Evolutionary conservation across 2,797 vertebrate species (phyloP).

Genomic region (Sitta carolinensis): DNA sequence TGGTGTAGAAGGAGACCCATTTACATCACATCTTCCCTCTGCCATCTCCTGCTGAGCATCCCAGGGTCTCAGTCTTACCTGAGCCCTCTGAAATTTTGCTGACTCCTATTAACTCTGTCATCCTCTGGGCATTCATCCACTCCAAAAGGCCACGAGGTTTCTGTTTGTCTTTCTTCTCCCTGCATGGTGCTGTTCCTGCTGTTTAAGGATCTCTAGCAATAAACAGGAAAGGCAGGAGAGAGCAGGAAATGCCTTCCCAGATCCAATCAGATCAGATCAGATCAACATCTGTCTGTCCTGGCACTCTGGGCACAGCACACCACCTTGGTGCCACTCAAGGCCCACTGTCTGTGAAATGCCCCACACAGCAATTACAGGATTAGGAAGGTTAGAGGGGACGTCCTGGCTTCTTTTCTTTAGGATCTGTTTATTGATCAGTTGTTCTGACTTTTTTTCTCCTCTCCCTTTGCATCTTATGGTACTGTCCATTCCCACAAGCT

Average conservation of each 20-base stretch:
- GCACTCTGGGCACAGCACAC: not conserved
- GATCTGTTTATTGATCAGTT: not conserved
- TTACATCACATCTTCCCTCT: not conserved
- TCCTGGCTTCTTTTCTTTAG: not conserved
- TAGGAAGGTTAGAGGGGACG: rapidly evolving
- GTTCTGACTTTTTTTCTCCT: not conserved
- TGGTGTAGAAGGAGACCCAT: not conserved
- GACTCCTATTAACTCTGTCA: not conserved
- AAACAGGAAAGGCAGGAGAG: not conserved
- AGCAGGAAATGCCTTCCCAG: not conserved
- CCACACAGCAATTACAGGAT: not conserved
- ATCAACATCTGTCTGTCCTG: not conserved
- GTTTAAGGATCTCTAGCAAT: not conserved
- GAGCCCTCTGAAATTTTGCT: not conserved
- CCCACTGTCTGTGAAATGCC: rapidly evolving
- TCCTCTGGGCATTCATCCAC: not conserved
- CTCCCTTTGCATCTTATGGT: not conserved
- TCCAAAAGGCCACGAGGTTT: not conserved
- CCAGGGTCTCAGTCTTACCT: not conserved
- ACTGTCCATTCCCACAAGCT: not conserved
- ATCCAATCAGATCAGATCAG: not conserved
- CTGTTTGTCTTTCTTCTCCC: not conserved
- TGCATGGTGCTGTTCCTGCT: not conserved
- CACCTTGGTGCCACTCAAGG: not conserved
- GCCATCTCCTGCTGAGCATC: not conserved